Evolutionary conservation across 30 jellyfish, hydroid and myxozoan species (phyloP).

Genomic region (Chrysaora quinquecirrha): DNA sequence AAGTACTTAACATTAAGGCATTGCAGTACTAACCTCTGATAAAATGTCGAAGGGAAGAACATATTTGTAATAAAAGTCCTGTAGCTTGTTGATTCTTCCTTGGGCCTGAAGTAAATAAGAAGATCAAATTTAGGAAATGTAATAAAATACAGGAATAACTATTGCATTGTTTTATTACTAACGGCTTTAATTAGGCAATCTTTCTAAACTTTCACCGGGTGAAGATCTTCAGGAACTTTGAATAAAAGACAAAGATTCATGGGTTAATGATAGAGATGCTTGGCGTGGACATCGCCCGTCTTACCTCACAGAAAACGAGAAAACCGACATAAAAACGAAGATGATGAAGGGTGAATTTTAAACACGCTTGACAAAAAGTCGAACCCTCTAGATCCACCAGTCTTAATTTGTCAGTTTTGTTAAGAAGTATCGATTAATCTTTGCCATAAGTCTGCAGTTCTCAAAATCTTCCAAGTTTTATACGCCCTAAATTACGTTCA

Average conservation of each 20-base stretch:
- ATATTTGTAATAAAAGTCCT: conserved; percentile 73
- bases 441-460: neutral
- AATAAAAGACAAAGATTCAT: neutral
- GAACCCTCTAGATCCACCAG: too few relatives aligned
- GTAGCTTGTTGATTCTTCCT: conserved; percentile 77
- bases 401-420: too few relatives aligned
- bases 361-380: too few relatives aligned
- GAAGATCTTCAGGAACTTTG: too few relatives aligned
- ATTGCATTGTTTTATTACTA: neutral
- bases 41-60: conserved; percentile 73
- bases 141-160: neutral
- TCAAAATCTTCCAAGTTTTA: neutral
- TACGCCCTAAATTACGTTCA: neutral
- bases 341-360: too few relatives aligned
- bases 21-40: conserved; percentile 53
- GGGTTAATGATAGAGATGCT: neutral
- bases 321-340: too few relatives aligned
- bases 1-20: too few relatives aligned
- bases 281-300: neutral
- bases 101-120: conserved; percentile 67
- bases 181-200: neutral
- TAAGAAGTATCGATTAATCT: neutral
- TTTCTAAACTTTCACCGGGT: too few relatives aligned
- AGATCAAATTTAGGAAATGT: neutral
- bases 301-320: too few relatives aligned